Evolutionary conservation across 2,888 invertebrate genomes (phyloP), one percentile per base, ranked within the genome.

Genomic region (Tuberolachnus salignus): DNA sequence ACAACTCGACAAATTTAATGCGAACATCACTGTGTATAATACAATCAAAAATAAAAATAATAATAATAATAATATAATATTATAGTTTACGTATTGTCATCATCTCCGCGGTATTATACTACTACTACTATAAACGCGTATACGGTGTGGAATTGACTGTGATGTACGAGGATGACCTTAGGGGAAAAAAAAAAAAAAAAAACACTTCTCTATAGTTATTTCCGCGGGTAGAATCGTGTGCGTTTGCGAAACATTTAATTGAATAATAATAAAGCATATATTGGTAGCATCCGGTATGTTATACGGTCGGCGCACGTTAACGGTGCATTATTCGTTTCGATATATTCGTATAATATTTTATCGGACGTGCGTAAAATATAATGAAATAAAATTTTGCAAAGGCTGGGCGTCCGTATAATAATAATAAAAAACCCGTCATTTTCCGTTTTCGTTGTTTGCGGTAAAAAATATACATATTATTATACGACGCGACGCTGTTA

Each of bases 251-350:
- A 63, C 73, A 53, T 63, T 73, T 57, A 66, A 66, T 66, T 78
- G 78, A 78, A 78, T 67, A 49, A 34, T 78, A 78, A 78, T 78
- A 57, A 78, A 78, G 78, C 26, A 21, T n/a, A 34, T 78, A 78
- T 78, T 69, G 78, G 59, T 21, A 42, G 69, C 34, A 59, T 78
- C 78, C 78, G 57, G 57, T 59, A 1, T 16, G 55, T 10, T 13
- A 57, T 67, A 55, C 74, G 61, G 61, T 63, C 61, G 49, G 61
- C 14, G 57, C 13, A 16, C 46, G 67, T 34, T 34, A 21, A 34
- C 34, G 6, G 21, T 21, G 44, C 61, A 42, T 61, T 42, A 34
- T 63, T 63, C 42, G 42, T 63, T 63, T 19, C 63, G 10, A 13
- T 63, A 63, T 26, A 23, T 23, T 34, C 26, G 23, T 10, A n/a